Base-by-base conservation (phyloP, 2,797 vertebrate species). In the Tangara arthus region DNA sequence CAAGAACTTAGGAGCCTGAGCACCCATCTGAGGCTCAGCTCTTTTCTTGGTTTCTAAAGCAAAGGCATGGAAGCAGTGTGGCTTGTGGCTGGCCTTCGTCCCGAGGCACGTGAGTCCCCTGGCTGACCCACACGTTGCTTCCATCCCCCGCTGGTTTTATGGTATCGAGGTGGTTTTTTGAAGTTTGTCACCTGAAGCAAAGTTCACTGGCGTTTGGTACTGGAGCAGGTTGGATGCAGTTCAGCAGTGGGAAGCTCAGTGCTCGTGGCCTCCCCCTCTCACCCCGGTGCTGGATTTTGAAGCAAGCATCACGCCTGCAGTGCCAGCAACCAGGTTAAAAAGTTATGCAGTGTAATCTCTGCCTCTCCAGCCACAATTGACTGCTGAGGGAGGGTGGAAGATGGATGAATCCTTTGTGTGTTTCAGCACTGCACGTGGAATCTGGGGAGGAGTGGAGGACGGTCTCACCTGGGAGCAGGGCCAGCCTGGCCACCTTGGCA, bases 121-220 rank as follows among this genome's bases (percentile, higher is more conserved):
- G 60, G 12, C 13, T 14, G 26, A 77, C 82, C 32, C 30, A 18
- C 64, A 66, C 0, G 0, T 34, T 0, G 0, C 90, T 73, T 91
- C 90, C 76, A 63, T 20, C 52, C 52, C 59, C 82, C 11, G 3
- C 57, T 4, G 42, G 0, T 39, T 66, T 80, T 68, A 50, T 20
- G 50, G 69, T 7, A 12, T 15, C 0, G 2, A 71, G 82, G 42
- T 28, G 55, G 19, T 42, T 64, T 70, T 85, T 32, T 93, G 95
- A 75, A 94, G 85, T 92, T 96, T 91, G 82, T 35, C 68, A 82
- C 82, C 57, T 21, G 71, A 94, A 87, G 82, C 94, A 93, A 96
- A 96, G 96, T 94, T 94, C 94, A 64, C n/a, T 23, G 24, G 73
- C 3, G 5, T 84, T 81, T 18, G 42, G 78, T 47, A 35, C 39